A percentile compares a stretch with the other conserved stretches of the same genome.
These are phyloP conservation scores for Percina caprodes DNA, from an alignment of 2,113 vertebrate genomes.

Conservation along the genomic window DNA sequence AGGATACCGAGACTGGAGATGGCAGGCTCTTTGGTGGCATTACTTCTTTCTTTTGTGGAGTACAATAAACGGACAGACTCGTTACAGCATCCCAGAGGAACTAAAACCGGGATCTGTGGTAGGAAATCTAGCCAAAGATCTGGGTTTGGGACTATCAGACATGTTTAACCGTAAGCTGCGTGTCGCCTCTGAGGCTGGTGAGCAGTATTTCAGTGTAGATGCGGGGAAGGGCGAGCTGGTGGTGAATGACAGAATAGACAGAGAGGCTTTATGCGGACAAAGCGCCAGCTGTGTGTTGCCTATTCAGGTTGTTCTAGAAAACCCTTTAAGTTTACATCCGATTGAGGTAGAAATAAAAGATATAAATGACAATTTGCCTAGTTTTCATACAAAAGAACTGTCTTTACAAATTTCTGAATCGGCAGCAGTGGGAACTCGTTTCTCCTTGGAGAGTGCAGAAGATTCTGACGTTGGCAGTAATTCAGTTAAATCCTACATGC, in stretches of 20 bases:
- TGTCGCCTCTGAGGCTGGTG: slow-evolving; percentile 80
- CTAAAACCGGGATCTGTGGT: slow-evolving; percentile 79
- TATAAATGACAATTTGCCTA: slow-evolving; percentile 87
- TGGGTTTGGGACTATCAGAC: slow-evolving; percentile 83
- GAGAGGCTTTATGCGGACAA: slow-evolving; percentile 85
- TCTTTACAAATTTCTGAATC: slow-evolving; percentile 73
- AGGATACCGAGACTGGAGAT: slow-evolving; percentile 62
- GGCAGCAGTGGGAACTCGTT: slow-evolving; percentile 63
- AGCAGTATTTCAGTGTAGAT: slow-evolving; percentile 84
- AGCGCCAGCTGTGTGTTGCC: slow-evolving; percentile 82
- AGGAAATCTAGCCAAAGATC: slow-evolving; percentile 61
- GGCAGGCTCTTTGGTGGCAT: slow-evolving; percentile 67
- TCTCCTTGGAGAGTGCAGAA: slow-evolving; percentile 65
- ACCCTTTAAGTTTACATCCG: slow-evolving; percentile 74
- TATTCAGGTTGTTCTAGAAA: slow-evolving; percentile 83
- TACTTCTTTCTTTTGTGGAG: slow-evolving; percentile 72
- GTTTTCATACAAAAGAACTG: slow-evolving; percentile 23
- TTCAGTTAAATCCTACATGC: slow-evolving; percentile 65
- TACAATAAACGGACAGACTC: slow-evolving; percentile 74
- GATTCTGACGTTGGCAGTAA: slow-evolving; percentile 76
- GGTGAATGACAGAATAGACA: slow-evolving; percentile 85
- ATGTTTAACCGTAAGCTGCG: slow-evolving; percentile 80
- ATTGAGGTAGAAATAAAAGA: slow-evolving; percentile 87
- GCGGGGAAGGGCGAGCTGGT: slow-evolving; percentile 81
- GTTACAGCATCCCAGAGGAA: slow-evolving; percentile 82